Percentiles rank a stretch among this genome's conserved stretches.
Conservation (phyloP, 2,113 vertebrate species). For the Carassius carassius region DNA sequence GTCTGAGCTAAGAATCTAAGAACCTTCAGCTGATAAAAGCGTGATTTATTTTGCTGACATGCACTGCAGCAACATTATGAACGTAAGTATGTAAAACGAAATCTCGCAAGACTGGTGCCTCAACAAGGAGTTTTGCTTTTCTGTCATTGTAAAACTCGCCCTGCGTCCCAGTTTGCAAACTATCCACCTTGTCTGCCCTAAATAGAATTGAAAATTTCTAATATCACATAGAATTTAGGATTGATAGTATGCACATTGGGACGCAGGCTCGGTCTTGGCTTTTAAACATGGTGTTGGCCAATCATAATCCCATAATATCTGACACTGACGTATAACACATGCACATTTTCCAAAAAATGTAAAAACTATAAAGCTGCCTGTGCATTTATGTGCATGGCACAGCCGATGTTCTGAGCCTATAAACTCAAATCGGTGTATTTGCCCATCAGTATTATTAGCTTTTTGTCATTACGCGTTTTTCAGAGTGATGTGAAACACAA, state of each 20-base stretch:
- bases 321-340: background rate
- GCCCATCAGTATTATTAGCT: background rate
- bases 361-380: background rate
- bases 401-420: background rate
- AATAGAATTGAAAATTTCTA: too few relatives aligned
- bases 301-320: background rate
- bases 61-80: background rate
- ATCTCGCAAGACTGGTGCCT: background rate
- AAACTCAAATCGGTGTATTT: background rate
- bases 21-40: background rate
- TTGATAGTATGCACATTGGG: too few relatives aligned
- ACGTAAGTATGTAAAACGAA: background rate
- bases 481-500: background rate
- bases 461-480: background rate
- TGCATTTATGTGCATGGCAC: background rate
- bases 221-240: too few relatives aligned
- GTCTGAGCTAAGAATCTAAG: slow-evolving; percentile 1
- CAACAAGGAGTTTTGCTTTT: background rate
- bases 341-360: background rate
- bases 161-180: too few relatives aligned
- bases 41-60: background rate
- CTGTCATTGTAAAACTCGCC: background rate
- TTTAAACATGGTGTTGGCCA: background rate
- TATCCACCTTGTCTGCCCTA: too few relatives aligned
- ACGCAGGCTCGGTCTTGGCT: background rate